Evolutionary conservation across 2,797 vertebrate species (phyloP).

Genomic region (Dicrostonyx torquatus): DNA sequence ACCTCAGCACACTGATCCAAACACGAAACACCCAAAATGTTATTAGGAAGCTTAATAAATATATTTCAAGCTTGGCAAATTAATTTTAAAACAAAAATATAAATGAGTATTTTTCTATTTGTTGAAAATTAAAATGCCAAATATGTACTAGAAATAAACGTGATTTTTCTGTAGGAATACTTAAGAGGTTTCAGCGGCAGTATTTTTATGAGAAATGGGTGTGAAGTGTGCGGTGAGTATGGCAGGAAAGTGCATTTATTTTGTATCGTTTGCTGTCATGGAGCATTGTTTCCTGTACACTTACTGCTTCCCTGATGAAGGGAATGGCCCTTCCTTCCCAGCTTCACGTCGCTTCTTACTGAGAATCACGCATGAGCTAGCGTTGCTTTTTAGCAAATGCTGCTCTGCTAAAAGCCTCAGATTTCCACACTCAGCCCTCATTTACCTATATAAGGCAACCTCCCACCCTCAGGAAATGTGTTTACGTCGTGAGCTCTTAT

Average conservation of each 20-base stretch:
- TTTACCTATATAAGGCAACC: background rate
- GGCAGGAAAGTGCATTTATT: background rate
- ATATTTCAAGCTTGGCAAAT: background rate
- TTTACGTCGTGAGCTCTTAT: background rate
- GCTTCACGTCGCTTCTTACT: background rate
- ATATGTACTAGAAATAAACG: background rate
- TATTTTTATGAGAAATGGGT: background rate
- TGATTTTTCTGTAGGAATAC: background rate
- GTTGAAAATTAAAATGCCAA: background rate
- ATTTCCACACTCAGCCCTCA: background rate
- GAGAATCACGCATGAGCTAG: background rate
- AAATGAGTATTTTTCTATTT: constrained; percentile 6
- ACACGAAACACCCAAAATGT: constrained; percentile 3
- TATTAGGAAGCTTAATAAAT: background rate
- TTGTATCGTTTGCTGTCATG: background rate
- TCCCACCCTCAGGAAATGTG: background rate
- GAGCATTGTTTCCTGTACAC: background rate
- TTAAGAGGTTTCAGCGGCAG: background rate
- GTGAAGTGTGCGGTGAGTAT: background rate
- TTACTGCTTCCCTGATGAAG: background rate
- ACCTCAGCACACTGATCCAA: background rate
- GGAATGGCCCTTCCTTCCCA: background rate
- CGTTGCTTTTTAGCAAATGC: background rate
- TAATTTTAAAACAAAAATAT: constrained; percentile 44
- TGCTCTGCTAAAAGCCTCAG: background rate